Base-by-base conservation (phyloP, 2,888 invertebrate species). In the Drosophila mettleri region DNA sequence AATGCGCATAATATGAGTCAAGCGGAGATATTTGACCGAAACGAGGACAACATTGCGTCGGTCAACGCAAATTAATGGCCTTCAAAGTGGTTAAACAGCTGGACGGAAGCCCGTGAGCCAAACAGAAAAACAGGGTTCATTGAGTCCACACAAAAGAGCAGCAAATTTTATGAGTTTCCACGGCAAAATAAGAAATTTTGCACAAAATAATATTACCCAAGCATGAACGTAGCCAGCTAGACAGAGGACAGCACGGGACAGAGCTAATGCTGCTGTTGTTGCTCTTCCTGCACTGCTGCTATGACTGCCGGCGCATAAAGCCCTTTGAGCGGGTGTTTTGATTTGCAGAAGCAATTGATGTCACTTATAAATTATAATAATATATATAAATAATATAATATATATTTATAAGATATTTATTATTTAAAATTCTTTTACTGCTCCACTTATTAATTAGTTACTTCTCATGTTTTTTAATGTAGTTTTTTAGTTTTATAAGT, bases 51-150 rank as follows among this genome's bases (percentile, higher is more conserved):
- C 43, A 20, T 20, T 48, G 78, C 66, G 63, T 71, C 55, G 88
- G 78, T 76, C 84, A 88, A 83, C 73, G 83, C 72, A 89, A 88
- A 86, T 89, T 86, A 89, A 86, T 86, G 83, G 74, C 65, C 73
- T 82, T 85, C 66, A 87, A 86, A 89, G 69, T 73, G 82, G 76
- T 74, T 69, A 70, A 80, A 54, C 57, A 53, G 22, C n/a, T 29
- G 41, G 16, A 34, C 69, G 36, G 33, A 69, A 60, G 41, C 22
- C 22, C 20, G n/a, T 14, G 67, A 27, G 71, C 49, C 31, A 33
- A 20, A 7, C 18, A 20, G 4, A 22, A 74, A 54, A 33, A 68
- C 61, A 24, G 68, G 78, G 62, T 80, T 84, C 86, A 83, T 80
- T 60, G 85, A 54, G 75, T 69, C 59, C 76, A 74, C 74, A 80